Evolutionary conservation across 1,140 invertebrate genomes (phyloP), one percentile per base, ranked within the genome.

Genomic region (Atta colombica): DNA sequence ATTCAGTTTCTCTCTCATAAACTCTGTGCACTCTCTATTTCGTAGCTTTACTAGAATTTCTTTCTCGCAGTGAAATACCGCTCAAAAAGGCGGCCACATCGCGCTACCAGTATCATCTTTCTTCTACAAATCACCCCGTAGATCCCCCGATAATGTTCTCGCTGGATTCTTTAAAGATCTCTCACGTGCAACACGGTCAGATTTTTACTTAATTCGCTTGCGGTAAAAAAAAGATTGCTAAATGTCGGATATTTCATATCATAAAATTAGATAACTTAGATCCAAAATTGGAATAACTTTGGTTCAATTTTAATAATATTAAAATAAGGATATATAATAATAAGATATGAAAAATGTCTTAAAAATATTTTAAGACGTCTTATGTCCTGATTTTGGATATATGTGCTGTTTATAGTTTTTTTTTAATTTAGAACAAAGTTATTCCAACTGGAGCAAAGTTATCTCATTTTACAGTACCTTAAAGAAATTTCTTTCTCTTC

Each of bases 141-240:
- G 66, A 89, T 88, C 58, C 53, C 21, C 10, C 75, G 86, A 78
- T 88, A 75, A 60, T 55, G 77, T 60, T 68, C 18, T 63, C 77
- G 18, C 16, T 7, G 71, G 63, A 88, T 87, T 85, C 87, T 89
- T 51, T 39, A 58, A 72, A 78, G 75, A 89, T 85, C 87, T 89
- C 55, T 88, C 87, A 65, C 75, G 18, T 60, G 45, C n/a, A 25
- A 12, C 65, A 28, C 78, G 25, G 39, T 21, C 53, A 55, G 55
- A 75, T 63, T 84, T 72, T 63, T 75, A 61, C 39, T 49, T 45
- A 45, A 2, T 45, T 28, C 66, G 78, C 14, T 51, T 8, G 66
- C 49, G 39, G 58, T 12, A 28, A 6, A 69, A 81, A 51, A 39
- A 39, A 25, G 16, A 69, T 71, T 69, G 7, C 31, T 21, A 28